Conservation (phyloP, 2,113 vertebrate species). For the Isichthys henryi region DNA sequence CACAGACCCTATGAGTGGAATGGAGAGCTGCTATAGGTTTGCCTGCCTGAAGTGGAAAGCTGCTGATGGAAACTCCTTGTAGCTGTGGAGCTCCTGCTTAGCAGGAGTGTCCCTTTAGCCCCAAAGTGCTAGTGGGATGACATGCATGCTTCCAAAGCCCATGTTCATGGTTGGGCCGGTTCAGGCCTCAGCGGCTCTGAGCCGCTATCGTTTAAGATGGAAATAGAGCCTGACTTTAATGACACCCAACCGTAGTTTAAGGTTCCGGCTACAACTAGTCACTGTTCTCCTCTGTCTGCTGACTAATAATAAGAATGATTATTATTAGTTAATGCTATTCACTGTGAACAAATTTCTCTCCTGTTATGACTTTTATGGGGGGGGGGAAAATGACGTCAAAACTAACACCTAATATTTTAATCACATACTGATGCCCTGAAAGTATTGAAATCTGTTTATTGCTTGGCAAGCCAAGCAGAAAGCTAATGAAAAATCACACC, state of each 20-base stretch:
- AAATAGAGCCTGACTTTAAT: not conserved
- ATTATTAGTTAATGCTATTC: conserved; percentile 5
- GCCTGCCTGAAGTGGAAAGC: not conserved
- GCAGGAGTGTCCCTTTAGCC: not conserved
- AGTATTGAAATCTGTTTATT: not conserved
- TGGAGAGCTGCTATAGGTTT: not conserved
- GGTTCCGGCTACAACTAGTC: not conserved
- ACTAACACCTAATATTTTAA: not conserved
- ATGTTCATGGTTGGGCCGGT: not conserved
- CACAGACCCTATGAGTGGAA: not conserved
- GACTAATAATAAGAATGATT: not conserved
- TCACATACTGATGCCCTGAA: not conserved
- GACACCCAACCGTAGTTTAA: not conserved
- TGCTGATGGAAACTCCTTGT: not conserved
- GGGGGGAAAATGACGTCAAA: not conserved
- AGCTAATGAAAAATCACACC: not conserved
- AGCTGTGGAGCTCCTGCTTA: not conserved
- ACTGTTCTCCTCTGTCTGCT: not conserved
- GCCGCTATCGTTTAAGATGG: not conserved
- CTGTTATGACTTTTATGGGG: not conserved
- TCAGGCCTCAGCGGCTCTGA: not conserved
- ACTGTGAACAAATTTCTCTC: not conserved
- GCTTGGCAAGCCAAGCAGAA: not conserved
- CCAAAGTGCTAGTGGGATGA: not conserved
- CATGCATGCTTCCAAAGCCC: not conserved